Conservation (phyloP, 2,797 vertebrate genomes). For the Chaenodraco wilsoni region DNA sequence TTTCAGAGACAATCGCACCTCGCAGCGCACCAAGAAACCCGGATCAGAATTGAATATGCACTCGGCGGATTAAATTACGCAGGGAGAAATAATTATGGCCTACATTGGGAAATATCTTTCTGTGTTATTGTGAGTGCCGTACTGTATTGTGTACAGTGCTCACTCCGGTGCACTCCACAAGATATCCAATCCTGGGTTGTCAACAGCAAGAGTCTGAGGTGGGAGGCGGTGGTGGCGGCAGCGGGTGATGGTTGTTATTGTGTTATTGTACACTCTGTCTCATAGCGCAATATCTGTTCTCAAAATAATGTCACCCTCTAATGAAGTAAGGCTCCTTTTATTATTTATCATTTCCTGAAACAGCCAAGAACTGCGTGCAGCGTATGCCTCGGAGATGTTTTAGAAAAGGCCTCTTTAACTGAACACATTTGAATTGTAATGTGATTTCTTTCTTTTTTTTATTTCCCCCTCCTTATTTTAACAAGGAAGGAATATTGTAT, state of each 20-base stretch:
- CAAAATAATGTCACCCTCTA: constrained; percentile 81
- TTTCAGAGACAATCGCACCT: constrained; percentile 86
- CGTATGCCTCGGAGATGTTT: constrained; percentile 72
- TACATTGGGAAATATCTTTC: constrained; percentile 79
- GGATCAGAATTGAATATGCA: constrained; percentile 82
- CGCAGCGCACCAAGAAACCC: constrained; percentile 71
- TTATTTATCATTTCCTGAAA: constrained; percentile 75
- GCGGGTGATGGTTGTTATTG: constrained; percentile 74
- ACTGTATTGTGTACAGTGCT: constrained; percentile 71
- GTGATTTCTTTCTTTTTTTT: constrained; percentile 58
- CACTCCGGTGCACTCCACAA: constrained; percentile 67
- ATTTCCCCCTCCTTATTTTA: background rate
- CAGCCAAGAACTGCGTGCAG: constrained; percentile 43
- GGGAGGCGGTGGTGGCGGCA: constrained; percentile 45
- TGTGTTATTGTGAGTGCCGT: constrained; percentile 77
- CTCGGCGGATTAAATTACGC: constrained; percentile 82
- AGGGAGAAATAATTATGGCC: constrained; percentile 83
- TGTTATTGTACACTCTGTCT: constrained; percentile 79
- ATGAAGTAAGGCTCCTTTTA: constrained; percentile 79
- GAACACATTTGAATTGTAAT: constrained; percentile 81
- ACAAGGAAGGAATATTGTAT: constrained; percentile 57
- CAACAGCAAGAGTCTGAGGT: constrained; percentile 71
- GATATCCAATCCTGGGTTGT: constrained; percentile 75
- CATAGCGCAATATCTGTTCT: constrained; percentile 79
- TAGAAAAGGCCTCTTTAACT: constrained; percentile 74